phyloP scores from a whole-genome alignment of 2,888 invertebrate genomes.

The Volucella inanis region DNA sequence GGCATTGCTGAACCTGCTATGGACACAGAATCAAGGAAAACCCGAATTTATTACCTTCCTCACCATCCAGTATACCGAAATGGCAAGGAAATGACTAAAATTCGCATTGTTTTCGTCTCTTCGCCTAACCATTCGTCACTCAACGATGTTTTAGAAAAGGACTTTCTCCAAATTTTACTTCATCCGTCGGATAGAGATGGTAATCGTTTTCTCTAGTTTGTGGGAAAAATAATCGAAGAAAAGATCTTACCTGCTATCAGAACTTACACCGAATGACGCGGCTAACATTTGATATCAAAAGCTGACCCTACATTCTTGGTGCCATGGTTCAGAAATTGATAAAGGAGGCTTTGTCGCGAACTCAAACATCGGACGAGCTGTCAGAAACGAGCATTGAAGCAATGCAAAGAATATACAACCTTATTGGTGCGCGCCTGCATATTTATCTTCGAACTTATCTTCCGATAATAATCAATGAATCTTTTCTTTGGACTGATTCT shows the following conservation, averaged over 20 bases:
- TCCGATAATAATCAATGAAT: neutral
- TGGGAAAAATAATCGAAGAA: too few species aligned
- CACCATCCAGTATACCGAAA: too few species aligned
- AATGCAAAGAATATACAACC: too few species aligned
- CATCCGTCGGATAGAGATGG: conserved; percentile 2
- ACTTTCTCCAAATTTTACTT: neutral
- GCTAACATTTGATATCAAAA: neutral
- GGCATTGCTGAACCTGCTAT: too few species aligned
- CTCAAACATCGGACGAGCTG: neutral
- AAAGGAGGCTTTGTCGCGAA: neutral
- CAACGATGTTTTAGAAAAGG: neutral
- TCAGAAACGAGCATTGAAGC: neutral
- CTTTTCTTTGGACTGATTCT: conserved; percentile 18
- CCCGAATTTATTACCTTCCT: too few species aligned
- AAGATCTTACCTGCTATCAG: neutral
- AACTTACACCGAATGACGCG: conserved; percentile 17
- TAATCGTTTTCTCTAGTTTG: neutral
- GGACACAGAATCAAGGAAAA: too few species aligned
- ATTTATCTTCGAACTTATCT: too few species aligned
- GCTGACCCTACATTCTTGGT: conserved; percentile 4
- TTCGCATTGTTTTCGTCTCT: too few species aligned
- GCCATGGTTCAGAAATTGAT: neutral
- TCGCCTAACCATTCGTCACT: too few species aligned
- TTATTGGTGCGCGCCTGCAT: too few species aligned
- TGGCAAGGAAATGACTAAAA: too few species aligned